Base-by-base conservation (phyloP, 2,888 invertebrate species). In the Acronicta psi region DNA sequence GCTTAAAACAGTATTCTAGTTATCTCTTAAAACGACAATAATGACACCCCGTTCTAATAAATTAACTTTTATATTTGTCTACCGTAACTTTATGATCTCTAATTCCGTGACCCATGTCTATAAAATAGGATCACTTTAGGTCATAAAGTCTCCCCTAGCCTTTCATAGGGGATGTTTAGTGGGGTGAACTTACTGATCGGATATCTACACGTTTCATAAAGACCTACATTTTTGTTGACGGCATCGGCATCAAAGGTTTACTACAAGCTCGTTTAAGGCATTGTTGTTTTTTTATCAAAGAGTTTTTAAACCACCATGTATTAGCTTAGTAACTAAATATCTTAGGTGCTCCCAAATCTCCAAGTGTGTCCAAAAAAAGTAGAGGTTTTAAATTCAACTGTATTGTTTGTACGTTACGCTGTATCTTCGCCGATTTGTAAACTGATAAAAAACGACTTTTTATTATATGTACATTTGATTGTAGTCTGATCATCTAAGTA, bases 131-230 rank as follows among this genome's bases (percentile, higher is more conserved):
- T 61, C 55, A 67, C 59, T 67, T 59, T 62, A 74, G 59, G 56
- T 57, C 67, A 58, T 73, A 73, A 70, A 73, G 59, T 64, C 67
- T 70, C 71, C 59, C 61, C 59, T 59, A 64, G 50, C 41, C 60
- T 57, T 73, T 69, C 62, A 61, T 57, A 60, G 43, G 47, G 51
- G 59, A 60, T 51, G 56, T 67, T 73, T 62, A 58, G 49, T 52
- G 42, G 69, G 57, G 59, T 56, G 40, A 53, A 42, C 42, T 57
- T 47, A 38, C 41, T 53, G 67, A 55, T 56, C 59, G 43, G 54
- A 64, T 60, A 63, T 65, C 55, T 68, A 51, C 50, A 60, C 59
- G 58, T 63, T 64, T 46, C 38, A 42, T 62, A 47, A 54, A 63
- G 44, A 59, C 52, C 49, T 47, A 55, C 11, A 43, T 53, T 66